These are phyloP conservation scores for Rhagium mordax DNA, from an alignment of 2,888 invertebrate genomes.

Conservation along the genomic window DNA sequence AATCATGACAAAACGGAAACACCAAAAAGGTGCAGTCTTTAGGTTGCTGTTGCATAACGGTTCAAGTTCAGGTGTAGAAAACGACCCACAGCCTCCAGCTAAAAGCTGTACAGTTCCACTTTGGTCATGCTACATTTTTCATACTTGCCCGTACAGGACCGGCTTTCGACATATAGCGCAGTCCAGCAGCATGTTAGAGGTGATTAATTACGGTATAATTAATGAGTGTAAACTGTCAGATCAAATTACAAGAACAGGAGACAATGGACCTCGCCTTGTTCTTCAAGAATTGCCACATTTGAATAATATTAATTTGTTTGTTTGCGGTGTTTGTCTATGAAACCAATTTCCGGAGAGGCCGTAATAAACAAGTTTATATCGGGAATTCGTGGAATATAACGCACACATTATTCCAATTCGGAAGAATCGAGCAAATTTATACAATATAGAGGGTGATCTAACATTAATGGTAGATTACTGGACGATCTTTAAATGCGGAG, in stretches of 20 bases:
- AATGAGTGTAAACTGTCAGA: neutral
- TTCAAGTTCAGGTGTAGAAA: constrained; percentile 50
- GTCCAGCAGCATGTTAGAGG: neutral
- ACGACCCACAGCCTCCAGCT: constrained; percentile 48
- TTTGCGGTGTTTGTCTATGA: neutral
- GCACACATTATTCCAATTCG: neutral
- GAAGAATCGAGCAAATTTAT: too few species aligned
- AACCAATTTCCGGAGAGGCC: neutral
- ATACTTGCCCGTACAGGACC: neutral
- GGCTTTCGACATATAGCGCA: neutral
- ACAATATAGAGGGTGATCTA: too few species aligned
- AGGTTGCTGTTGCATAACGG: constrained; percentile 41
- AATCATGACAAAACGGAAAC: neutral
- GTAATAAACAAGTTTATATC: neutral
- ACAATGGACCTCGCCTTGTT: neutral
- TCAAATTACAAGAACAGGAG: neutral
- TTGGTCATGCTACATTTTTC: neutral
- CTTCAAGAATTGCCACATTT: neutral
- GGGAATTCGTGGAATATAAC: neutral
- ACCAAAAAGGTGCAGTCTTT: constrained; percentile 3
- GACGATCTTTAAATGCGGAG: too few species aligned
- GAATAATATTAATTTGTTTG: neutral
- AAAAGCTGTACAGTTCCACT: constrained; percentile 1
- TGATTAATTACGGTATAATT: neutral
- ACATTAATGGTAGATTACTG: too few species aligned